phyloP scores from a whole-genome alignment of 2,113 vertebrate species.

The Maccullochella peelii region DNA sequence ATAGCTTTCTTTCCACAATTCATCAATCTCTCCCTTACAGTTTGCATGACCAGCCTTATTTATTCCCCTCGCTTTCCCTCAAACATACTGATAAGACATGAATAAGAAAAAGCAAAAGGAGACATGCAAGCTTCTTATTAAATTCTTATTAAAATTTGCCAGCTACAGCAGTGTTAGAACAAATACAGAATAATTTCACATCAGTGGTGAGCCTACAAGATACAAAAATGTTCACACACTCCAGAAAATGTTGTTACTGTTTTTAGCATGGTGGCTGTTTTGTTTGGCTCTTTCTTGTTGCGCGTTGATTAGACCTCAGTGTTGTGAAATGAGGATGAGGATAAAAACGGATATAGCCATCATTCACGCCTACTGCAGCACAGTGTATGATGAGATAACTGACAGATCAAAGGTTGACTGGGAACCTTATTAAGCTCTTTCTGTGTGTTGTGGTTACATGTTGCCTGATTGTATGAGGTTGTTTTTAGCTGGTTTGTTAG shows the following conservation, averaged over 20 bases:
- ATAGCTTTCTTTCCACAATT: slow-evolving; percentile 2
- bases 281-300: slow-evolving; percentile 28
- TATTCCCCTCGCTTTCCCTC: background rate
- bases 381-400: slow-evolving; percentile 45
- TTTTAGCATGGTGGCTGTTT: slow-evolving; percentile 1
- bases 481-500: slow-evolving; percentile 39
- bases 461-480: slow-evolving; percentile 36
- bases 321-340: slow-evolving; percentile 29
- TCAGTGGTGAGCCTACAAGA: background rate
- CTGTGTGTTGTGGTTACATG: slow-evolving; percentile 32
- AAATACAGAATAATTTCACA: slow-evolving; percentile 20
- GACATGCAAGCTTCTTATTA: slow-evolving; percentile 22
- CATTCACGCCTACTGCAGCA: slow-evolving; percentile 15
- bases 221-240: background rate
- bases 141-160: slow-evolving; percentile 19
- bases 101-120: slow-evolving; percentile 1
- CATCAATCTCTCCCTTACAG: slow-evolving; percentile 32
- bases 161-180: background rate
- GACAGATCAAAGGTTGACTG: slow-evolving; percentile 53
- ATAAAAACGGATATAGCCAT: slow-evolving; percentile 33
- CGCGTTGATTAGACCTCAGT: slow-evolving; percentile 36
- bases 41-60: background rate
- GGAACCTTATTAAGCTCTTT: slow-evolving; percentile 31
- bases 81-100: slow-evolving; percentile 25
- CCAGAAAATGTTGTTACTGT: slow-evolving; percentile 3